Conservation (phyloP, 2,797 vertebrate genomes). For the Furcifer pardalis region DNA sequence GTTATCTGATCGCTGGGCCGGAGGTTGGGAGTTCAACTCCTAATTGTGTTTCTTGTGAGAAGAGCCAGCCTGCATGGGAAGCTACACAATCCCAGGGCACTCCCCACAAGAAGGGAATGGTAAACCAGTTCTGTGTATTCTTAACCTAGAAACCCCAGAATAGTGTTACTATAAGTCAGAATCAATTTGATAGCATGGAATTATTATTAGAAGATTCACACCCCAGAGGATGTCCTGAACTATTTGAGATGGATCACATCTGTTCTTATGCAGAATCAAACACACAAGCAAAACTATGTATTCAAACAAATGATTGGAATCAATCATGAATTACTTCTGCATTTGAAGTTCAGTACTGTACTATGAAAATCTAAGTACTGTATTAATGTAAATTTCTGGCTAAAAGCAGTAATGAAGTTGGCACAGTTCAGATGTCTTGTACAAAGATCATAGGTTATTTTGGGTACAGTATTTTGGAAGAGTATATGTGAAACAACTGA, state of each 20-base stretch:
- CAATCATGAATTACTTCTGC: not conserved
- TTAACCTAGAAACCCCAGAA: no score
- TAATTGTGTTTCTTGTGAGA: no score
- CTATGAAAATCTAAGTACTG: not conserved
- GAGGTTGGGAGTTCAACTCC: no score
- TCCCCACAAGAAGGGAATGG: no score
- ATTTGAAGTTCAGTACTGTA: not conserved
- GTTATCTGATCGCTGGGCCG: no score
- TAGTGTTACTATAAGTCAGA: no score
- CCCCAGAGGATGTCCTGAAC: not conserved
- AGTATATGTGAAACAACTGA: not conserved
- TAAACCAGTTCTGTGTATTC: no score
- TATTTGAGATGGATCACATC: not conserved
- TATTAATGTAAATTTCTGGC: not conserved
- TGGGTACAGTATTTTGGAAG: no score
- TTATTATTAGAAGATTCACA: not conserved
- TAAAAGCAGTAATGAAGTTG: not conserved
- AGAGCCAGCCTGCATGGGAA: no score
- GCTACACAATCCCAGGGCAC: no score
- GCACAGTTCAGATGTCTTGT: not conserved
- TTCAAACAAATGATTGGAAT: not conserved
- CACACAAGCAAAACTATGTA: not conserved
- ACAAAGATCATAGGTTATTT: not conserved
- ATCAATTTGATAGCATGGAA: no score
- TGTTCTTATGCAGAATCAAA: not conserved